Conservation (phyloP, 1,140 invertebrate species). For the Drosophila micromelanica region DNA sequence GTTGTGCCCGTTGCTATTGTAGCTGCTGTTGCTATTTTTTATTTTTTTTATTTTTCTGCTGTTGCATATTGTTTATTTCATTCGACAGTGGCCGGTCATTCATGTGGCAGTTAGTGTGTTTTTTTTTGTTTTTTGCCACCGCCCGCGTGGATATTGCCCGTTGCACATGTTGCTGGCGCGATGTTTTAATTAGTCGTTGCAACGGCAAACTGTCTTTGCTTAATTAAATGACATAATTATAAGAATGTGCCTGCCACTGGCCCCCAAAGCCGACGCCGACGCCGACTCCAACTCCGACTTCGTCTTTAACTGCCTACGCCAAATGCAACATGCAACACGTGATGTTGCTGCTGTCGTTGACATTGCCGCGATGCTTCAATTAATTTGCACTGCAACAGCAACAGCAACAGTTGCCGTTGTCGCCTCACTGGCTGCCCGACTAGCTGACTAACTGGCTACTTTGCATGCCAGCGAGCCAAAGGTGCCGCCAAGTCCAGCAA, state of each 20-base stretch:
- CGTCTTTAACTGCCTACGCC: slow-evolving; percentile 61
- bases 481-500: slow-evolving; percentile 65
- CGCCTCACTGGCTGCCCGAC: slow-evolving; percentile 43
- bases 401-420: slow-evolving; percentile 41
- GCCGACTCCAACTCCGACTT: slow-evolving; percentile 12
- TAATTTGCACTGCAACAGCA: slow-evolving; percentile 77
- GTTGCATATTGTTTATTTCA: slow-evolving; percentile 54
- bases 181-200: slow-evolving; percentile 84
- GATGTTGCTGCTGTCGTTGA: slow-evolving; percentile 75
- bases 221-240: slow-evolving; percentile 85
- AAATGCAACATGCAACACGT: slow-evolving; percentile 81
- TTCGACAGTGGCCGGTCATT: slow-evolving; percentile 56
- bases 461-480: slow-evolving; percentile 73
- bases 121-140: slow-evolving; percentile 51
- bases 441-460: slow-evolving; percentile 46
- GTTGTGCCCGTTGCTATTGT: slow-evolving; percentile 6
- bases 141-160: slow-evolving; percentile 60
- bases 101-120: slow-evolving; percentile 47
- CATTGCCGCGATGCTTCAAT: slow-evolving; percentile 80
- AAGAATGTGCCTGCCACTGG: slow-evolving; percentile 73
- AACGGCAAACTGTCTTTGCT: slow-evolving; percentile 80
- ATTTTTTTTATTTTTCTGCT: not conserved
- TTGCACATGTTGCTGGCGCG: slow-evolving; percentile 64
- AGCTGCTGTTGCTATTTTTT: slow-evolving; percentile 38
- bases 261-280: slow-evolving; percentile 47